A percentile compares a stretch with the other conserved stretches of the same genome.
Evolutionary conservation across 1,140 invertebrate genomes (phyloP).

Genomic region (Lepidostoma basale): DNA sequence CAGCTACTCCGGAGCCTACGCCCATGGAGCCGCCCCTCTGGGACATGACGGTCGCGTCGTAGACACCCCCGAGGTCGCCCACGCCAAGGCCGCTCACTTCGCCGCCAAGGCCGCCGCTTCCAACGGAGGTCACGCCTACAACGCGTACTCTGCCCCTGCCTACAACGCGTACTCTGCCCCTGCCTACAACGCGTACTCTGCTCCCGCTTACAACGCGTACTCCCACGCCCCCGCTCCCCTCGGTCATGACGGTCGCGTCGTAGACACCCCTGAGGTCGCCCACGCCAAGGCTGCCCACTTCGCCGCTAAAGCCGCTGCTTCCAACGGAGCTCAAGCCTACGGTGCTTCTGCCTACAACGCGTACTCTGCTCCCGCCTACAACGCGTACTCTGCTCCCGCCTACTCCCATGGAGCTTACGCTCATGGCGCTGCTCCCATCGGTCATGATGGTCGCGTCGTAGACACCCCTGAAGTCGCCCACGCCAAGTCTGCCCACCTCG

Average conservation of each 20-base stretch:
- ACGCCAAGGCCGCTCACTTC: constrained; percentile 41
- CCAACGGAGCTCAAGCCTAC: constrained; percentile 50
- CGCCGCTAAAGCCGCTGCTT: constrained; percentile 28
- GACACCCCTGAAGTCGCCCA: constrained; percentile 60
- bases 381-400: neutral
- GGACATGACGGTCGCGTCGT: constrained; percentile 38
- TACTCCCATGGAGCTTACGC: constrained; percentile 21
- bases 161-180: constrained; percentile 56
- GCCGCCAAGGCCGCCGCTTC: constrained; percentile 17
- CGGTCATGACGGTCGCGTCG: constrained; percentile 28
- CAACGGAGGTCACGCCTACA: neutral
- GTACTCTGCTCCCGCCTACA: too few species aligned
- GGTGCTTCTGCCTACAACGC: constrained; percentile 11
- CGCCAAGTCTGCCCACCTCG: constrained; percentile 58
- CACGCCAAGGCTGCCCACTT: constrained; percentile 30
- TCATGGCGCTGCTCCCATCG: constrained; percentile 49
- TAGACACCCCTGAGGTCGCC: constrained; percentile 48
- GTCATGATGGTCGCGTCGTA: constrained; percentile 50
- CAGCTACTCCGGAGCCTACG: constrained; percentile 2
- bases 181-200: constrained; percentile 55
- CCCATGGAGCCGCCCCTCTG: constrained; percentile 32
- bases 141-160: constrained; percentile 52
- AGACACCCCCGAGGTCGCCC: constrained; percentile 41
- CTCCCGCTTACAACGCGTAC: constrained; percentile 48
- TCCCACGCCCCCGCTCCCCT: constrained; percentile 49